Base-by-base conservation (phyloP, 2,113 vertebrate species). In the Recurvirostra avosetta region DNA sequence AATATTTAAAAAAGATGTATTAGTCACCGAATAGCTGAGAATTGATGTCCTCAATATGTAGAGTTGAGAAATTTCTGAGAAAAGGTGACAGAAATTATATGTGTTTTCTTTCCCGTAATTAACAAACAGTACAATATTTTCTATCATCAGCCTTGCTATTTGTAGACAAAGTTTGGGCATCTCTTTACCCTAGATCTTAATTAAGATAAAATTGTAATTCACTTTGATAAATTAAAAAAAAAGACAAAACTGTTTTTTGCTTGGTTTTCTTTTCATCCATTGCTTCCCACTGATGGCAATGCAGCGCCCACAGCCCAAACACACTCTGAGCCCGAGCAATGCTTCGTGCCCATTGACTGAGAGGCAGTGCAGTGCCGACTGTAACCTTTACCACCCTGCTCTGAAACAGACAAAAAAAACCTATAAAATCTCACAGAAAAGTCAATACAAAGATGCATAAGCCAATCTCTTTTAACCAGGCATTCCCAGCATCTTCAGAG, bases 231-330 rank as follows among this genome's bases (percentile, higher is more conserved):
- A 80, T 32, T 16, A 29, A 17, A 38, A 34, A 38, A 25, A 15
- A 40, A 19, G 6, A 1, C 9, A 30, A 50, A 41, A 49, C 1
- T 41, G 2, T 0, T 70, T 67, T 74, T 75, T 30, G 5, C 11
- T 52, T 29, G 7, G 3, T 73, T 83, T 85, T 82, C 15, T 83
- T 58, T 76, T 58, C 30, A 61, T 80, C 23, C 5, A 45, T 8
- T 82, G 12, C 30, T 82, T 82, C 40, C 30, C 71, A 52, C 36
- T 12, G 17, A 73, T 6, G 30, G 22, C 61, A 81, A 23, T 10
- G 43, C 27, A 68, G 13, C 12, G 20, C 45, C 45, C 2, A 1
- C 21, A 88, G 65, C 27, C 41, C 0, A 0, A 84, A 74, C 21
- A 25, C 52, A 15, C 34, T 32, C 26, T 32, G 50, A 32, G 34